These are phyloP conservation scores for Phaenicophaeus curvirostris DNA, from an alignment of 2,797 vertebrate species.

Conservation along the genomic window DNA sequence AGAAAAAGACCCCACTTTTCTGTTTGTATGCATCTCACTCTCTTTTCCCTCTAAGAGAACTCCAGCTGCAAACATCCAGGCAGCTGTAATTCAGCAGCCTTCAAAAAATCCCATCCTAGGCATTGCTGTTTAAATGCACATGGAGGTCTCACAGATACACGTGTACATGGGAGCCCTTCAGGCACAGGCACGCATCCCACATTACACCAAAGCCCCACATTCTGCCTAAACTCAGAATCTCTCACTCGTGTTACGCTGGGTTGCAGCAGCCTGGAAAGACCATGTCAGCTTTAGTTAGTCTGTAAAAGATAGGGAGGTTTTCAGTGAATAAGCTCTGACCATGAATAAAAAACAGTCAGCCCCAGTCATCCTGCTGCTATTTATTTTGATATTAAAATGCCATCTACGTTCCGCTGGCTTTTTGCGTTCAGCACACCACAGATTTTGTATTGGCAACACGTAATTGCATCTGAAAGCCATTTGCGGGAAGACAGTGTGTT, in stretches of 20 bases:
- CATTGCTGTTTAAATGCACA: background rate
- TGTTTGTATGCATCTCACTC: background rate
- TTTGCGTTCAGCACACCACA: background rate
- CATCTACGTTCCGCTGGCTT: background rate
- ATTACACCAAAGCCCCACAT: background rate
- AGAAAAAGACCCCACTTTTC: background rate
- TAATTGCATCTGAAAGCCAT: slow-evolving; percentile 21
- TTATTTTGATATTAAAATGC: slow-evolving; percentile 25
- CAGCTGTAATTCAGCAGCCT: background rate
- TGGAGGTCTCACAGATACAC: background rate
- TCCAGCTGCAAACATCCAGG: background rate
- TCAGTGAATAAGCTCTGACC: background rate
- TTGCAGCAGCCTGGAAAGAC: background rate
- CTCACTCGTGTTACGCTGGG: background rate
- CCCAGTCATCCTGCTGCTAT: background rate
- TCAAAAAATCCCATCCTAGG: background rate
- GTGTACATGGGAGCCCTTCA: accelerated
- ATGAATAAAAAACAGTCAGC: background rate
- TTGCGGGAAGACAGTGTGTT: background rate
- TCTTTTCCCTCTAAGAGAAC: background rate
- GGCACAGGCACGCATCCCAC: accelerated
- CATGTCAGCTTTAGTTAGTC: background rate
- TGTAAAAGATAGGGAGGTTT: background rate
- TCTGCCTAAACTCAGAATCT: background rate
- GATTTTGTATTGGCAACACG: background rate